Evolutionary conservation across 2,113 vertebrate species (phyloP), one percentile per base, ranked within the genome.

Genomic region (Athene cunicularia): DNA sequence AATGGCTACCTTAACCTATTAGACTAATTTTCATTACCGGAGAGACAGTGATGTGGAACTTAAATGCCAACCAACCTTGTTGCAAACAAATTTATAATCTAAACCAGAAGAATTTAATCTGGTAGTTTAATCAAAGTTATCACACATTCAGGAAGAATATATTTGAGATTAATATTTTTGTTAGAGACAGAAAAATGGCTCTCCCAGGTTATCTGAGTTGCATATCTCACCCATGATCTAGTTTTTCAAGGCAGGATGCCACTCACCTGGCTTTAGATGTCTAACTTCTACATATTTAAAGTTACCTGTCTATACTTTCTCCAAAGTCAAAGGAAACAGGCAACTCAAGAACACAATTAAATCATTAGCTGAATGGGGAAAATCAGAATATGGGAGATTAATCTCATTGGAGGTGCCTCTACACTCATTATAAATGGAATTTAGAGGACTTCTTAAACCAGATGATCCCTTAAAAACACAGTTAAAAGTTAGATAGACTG

Each of bases 1-100:
- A 95, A 97, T 95, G 56, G 75, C 11, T 93, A 81, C 12, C 93
- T 94, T 55, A 66, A 67, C 87, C 89, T 53, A 93, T 92, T 96
- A 95, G 84, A 91, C 95, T 94, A 95, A 97, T 96, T 95, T 95
- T 94, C 95, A 91, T 95, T 97, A 95, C 68, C 55, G 59, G 59
- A 95, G 84, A 90, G 80, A 95, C 35, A 55, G 47, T 77, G 66
- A 90, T 87, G 93, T 47, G 41, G 63, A 87, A 82, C 84, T 95
- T 93, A 93, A 96, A 96, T 95, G 84, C 77, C 77, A 80, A 80
- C 87, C 95, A 95, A 88, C 66, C 81, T 80, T 85, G 58, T 66
- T 87, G 90, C 74, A 94, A 91, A 76, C 77, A 95, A 95, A 70
- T 91, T 95, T 93, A 82, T 93, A 96, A 91, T 80, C 74, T 91